Base-by-base conservation (phyloP, 2,888 invertebrate species). In the Ectropis crepuscularia region DNA sequence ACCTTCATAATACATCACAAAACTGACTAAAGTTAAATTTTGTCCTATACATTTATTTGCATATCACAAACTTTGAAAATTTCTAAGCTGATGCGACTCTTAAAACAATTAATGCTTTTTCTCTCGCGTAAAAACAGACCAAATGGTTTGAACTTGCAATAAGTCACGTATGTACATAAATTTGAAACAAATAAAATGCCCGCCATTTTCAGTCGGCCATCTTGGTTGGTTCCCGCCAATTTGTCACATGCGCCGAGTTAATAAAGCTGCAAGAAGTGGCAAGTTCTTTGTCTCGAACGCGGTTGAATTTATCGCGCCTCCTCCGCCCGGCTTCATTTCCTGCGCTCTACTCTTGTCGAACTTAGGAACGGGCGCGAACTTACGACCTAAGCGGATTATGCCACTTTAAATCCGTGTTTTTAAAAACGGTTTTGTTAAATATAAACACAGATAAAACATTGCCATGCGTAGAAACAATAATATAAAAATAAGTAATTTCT, bases 321-420 rank as follows among this genome's bases (percentile, higher is more conserved):
- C 82, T 86, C 85, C 80, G 83, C 80, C 79, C 82, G 82, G 86
- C 83, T 91, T 91, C 91, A 91, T 92, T 92, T 92, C 92, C 92
- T 87, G 86, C 73, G 85, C 85, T 83, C 82, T 85, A 84, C 87
- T 90, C 88, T 87, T 89, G 89, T 89, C 89, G 88, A 90, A 90
- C 86, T 85, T 78, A 72, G 62, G 50, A 67, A 11, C 28, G 57
- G 82, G 74, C 38, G 38, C 65, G 76, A 82, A 70, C 10, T 37
- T 57, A 0, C n/a, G 53, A 74, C 54, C 49, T 36, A 4, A 64
- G 79, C 79, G 80, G 57, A 38, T 10, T 59, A 6, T 41, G 53
- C 2, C 0, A n/a, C 62, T 59, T 47, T 47, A 61, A n/a, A 48
- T 61, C 57, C 43, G 57, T 55, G 55, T 48, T 57, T 37, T 5